phyloP scores from a whole-genome alignment of 2,113 vertebrate species.

The Aegithalos caudatus region DNA sequence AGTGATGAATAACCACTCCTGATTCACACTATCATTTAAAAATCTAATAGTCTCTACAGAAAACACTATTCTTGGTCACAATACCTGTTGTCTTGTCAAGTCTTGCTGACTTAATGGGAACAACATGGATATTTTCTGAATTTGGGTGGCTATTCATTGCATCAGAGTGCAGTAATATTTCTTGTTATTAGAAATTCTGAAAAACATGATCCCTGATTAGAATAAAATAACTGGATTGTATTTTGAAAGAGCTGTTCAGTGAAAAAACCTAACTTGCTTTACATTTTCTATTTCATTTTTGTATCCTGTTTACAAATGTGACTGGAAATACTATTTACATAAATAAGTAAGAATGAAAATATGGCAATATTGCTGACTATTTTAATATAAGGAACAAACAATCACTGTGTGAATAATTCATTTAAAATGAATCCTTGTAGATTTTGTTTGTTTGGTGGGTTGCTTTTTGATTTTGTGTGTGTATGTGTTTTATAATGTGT shows the following conservation, averaged over 20 bases:
- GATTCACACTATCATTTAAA: background rate
- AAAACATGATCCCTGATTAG: background rate
- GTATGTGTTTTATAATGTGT: background rate
- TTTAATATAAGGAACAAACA: background rate
- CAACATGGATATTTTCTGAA: background rate
- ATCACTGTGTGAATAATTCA: accelerated
- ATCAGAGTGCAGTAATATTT: background rate
- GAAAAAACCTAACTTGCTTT: background rate
- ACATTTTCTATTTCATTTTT: background rate
- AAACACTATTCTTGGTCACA: background rate
- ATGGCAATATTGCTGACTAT: background rate
- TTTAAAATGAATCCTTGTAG: background rate
- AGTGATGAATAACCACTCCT: background rate
- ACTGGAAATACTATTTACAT: background rate
- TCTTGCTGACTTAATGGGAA: background rate
- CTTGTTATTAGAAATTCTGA: background rate
- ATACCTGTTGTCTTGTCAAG: background rate
- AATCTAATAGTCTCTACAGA: background rate
- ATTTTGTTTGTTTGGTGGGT: background rate
- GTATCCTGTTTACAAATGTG: background rate
- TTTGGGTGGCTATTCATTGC: background rate
- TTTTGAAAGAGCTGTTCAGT: background rate
- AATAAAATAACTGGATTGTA: background rate
- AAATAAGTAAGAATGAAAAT: background rate
- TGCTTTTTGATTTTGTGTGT: background rate